Percentiles rank a stretch among this genome's conserved stretches.
Evolutionary conservation across 2,797 vertebrate genomes (phyloP).

Genomic region (Pangasius djambal): DNA sequence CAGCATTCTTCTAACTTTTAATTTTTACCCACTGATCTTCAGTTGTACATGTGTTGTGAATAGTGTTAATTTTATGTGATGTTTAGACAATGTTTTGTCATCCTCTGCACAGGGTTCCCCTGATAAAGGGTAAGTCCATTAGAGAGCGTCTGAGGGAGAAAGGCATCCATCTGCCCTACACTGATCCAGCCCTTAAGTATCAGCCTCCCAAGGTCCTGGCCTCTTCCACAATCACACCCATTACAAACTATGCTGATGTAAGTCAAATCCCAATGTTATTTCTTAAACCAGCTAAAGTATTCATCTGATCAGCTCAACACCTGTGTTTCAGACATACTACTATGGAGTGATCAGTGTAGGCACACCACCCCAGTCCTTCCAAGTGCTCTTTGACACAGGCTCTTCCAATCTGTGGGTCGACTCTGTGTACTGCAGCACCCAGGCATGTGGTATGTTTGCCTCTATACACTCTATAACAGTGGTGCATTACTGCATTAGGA

Average conservation of each 20-base stretch:
- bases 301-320: neutral
- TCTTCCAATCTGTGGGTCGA: slow-evolving; percentile 71
- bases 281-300: neutral
- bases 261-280: slow-evolving; percentile 46
- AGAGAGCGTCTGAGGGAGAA: slow-evolving; percentile 71
- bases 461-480: slow-evolving; percentile 38
- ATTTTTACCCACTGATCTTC: neutral
- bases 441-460: slow-evolving; percentile 74
- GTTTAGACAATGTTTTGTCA: neutral
- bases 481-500: neutral
- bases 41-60: neutral
- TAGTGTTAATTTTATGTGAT: neutral
- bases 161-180: slow-evolving; percentile 59
- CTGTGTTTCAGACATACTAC: slow-evolving; percentile 64
- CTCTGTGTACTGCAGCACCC: slow-evolving; percentile 73
- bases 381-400: slow-evolving; percentile 70
- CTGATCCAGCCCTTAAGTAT: slow-evolving; percentile 72
- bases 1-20: neutral
- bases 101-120: slow-evolving; percentile 66
- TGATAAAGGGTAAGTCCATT: slow-evolving; percentile 75
- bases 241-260: slow-evolving; percentile 73
- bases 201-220: slow-evolving; percentile 38
- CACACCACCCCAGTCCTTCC: slow-evolving; percentile 67
- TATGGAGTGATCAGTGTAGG: slow-evolving; percentile 69
- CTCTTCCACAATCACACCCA: slow-evolving; percentile 59